Conservation (phyloP, 2,113 vertebrate genomes). For the Rhabdornis inornatus region DNA sequence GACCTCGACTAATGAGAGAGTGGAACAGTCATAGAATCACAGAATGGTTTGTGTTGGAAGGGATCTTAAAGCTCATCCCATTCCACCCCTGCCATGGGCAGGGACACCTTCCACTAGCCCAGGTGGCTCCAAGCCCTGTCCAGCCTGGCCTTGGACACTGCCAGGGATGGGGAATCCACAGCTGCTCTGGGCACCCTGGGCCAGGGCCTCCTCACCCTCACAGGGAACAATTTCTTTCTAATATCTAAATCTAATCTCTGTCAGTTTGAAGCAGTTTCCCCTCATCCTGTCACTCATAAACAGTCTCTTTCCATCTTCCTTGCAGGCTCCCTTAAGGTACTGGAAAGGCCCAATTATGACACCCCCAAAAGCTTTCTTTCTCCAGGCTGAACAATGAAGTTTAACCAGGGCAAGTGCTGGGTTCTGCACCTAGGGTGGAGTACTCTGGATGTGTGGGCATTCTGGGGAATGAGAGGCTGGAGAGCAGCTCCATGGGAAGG, state of each 20-base stretch:
- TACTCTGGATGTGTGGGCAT: not conserved
- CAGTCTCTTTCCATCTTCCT: not conserved
- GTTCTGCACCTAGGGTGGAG: not conserved
- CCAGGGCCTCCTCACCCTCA: accelerated
- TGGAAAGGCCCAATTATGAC: not conserved
- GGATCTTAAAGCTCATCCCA: not conserved
- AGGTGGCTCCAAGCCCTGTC: accelerated
- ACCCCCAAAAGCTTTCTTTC: not conserved
- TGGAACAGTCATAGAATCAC: not conserved
- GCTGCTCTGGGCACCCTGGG: not conserved
- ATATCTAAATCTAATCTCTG: not conserved
- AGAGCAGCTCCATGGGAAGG: not conserved
- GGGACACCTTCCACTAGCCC: not conserved
- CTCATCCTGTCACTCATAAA: not conserved
- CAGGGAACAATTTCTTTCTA: not conserved
- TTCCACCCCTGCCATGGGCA: not conserved
- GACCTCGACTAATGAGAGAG: not conserved
- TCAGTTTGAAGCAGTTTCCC: not conserved
- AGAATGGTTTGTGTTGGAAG: not conserved
- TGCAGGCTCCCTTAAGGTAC: not conserved
- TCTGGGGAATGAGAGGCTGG: not conserved
- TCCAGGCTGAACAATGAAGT: not conserved
- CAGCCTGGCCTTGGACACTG: accelerated
- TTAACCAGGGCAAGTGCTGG: no score
- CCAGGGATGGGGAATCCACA: not conserved